phyloP scores from a whole-genome alignment of 2,113 vertebrate species.

The Hippopotamus amphibius region DNA sequence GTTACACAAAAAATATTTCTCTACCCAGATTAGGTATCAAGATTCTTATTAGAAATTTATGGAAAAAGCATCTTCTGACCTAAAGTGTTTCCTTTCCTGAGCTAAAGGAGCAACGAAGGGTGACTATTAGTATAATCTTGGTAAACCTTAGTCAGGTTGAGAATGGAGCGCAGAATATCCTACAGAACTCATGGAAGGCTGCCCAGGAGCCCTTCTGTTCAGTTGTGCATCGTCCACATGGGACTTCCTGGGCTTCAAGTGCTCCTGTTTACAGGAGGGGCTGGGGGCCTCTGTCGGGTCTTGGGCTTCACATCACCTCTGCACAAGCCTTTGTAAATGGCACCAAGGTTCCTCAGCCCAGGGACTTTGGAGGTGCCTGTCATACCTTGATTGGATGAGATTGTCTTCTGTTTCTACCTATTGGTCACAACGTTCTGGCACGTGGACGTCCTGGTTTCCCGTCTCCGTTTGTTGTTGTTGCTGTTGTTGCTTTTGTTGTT shows the following conservation, averaged over 20 bases:
- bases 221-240: not conserved
- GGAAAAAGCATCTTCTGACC: not conserved
- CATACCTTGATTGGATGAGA: not conserved
- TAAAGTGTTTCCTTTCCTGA: not conserved
- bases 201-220: not conserved
- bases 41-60: conserved; percentile 5
- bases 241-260: not conserved
- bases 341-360: not conserved
- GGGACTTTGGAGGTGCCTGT: not conserved
- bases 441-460: not conserved
- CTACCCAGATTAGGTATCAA: not conserved
- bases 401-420: not conserved
- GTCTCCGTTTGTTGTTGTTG: not conserved
- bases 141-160: not conserved
- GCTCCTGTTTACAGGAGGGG: not conserved
- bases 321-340: not conserved
- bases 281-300: not conserved
- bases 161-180: not conserved
- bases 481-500: not conserved
- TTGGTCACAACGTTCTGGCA: not conserved
- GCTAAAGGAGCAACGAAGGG: not conserved
- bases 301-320: not conserved
- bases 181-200: not conserved
- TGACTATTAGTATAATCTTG: not conserved
- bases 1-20: not conserved